Base-by-base conservation (phyloP, 2,888 invertebrate species). In the Mesorhabditis sp. region DNA sequence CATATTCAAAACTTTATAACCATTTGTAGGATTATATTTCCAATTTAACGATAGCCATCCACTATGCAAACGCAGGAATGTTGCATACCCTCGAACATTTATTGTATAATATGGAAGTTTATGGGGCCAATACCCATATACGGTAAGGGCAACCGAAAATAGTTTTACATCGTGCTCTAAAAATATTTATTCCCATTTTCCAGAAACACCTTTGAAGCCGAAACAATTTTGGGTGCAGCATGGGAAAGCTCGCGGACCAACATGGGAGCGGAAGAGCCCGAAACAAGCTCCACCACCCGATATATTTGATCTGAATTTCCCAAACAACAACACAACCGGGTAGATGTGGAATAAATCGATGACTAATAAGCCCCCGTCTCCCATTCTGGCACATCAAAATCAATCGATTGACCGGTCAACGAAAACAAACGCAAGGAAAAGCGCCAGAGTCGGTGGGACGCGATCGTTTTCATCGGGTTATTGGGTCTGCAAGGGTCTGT, bases 61-160 rank as follows among this genome's bases (percentile, higher is more conserved):
- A 50, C n/a, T 50, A 50, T n/a, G 58, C n/a, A n/a, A 50, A 50
- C n/a, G 58, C 10, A 50, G 58, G 58, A 50, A 50, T 50, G 58
- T 13, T 50, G 58, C 58, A 50, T n/a, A n/a, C 58, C 10, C n/a
- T 50, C 7, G 58, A 50, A 50, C 58, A 50, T 50, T n/a, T 50
- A 10, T n/a, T 50, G 10, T 50, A 50, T 50, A 10, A 50, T 10
- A n/a, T n/a, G n/a, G 10, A n/a, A 1, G n/a, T 50, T 1, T 50
- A 50, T 50, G 58, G 58, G n/a, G n/a, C 7, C n/a, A n/a, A 50
- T 10, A 50, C n/a, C 7, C 58, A 10, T 13, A 50, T 50, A 13
- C 7, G 58, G 58, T 50, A n/a, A 50, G 58, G 28, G 28, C 28
- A 28, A 28, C 28, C 28, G 28, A 28, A 28, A 28, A 28, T 28